Conservation (phyloP, 1,140 invertebrate species). For the Danaus melanippus region DNA sequence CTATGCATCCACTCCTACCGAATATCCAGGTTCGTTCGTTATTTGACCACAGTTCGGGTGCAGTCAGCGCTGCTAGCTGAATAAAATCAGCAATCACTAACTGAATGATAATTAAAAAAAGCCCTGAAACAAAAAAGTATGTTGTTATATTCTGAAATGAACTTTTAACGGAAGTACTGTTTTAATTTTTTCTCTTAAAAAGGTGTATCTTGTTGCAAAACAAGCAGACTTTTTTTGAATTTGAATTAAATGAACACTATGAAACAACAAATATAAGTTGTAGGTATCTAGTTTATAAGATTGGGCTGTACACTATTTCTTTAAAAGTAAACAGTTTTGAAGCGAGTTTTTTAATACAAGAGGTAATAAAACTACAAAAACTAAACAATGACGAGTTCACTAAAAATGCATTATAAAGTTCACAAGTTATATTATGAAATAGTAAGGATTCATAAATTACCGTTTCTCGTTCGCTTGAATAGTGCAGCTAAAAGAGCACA, state of each 20-base stretch:
- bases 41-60: conserved; percentile 66
- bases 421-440: conserved; percentile 2
- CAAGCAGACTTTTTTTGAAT: too few relatives aligned
- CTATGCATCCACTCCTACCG: conserved; percentile 54
- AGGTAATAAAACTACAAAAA: not conserved
- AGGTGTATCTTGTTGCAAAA: too few relatives aligned
- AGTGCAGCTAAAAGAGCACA: conserved; percentile 50
- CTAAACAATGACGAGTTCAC: not conserved
- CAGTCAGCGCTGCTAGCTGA: conserved; percentile 51
- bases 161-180: too few relatives aligned
- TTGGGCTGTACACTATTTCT: too few relatives aligned
- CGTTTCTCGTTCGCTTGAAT: conserved; percentile 44
- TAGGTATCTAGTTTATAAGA: too few relatives aligned
- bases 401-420: too few relatives aligned
- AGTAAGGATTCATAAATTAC: conserved; percentile 31
- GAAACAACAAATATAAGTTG: too few relatives aligned
- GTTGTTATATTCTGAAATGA: not conserved
- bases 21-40: conserved; percentile 68
- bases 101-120: conserved; percentile 68
- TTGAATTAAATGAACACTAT: too few relatives aligned
- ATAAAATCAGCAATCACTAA: conserved; percentile 65
- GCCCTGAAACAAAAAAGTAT: conserved; percentile 56
- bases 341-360: not conserved
- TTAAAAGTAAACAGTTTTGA: too few relatives aligned
- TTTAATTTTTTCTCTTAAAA: too few relatives aligned